Evolutionary conservation across 2,888 invertebrate species (phyloP), one percentile per base, ranked within the genome.

Genomic region (Apomyelois bistriatella): DNA sequence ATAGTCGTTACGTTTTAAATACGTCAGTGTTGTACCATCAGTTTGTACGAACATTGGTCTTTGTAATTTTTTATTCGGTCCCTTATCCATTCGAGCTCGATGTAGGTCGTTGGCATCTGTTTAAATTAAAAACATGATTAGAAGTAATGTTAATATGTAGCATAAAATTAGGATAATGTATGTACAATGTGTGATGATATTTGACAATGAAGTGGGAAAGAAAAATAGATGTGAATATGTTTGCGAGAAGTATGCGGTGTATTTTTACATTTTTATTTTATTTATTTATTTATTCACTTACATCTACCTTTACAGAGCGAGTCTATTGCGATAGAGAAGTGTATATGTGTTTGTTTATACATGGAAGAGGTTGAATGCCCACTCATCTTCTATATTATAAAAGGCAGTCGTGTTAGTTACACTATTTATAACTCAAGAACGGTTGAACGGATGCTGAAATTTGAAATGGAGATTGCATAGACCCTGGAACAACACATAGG

Each of bases 91-190:
- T 62, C 54, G 85, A 87, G 87, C 87, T 82, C 84, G 88, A 78
- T 80, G 85, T 83, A 74, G 82, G 63, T 76, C 86, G 82, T 75
- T 84, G 86, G 82, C 88, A 89, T 88, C 89, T 90, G 89, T 85
- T 70, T 58, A 69, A 68, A 70, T 66, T 32, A 32, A 67, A 79
- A 79, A 79, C 77, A 70, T 72, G 60, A 70, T 66, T 73, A 70
- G 55, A 55, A 38, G 8, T 49, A 38, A 38, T 28, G 13, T 50
- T 50, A 47, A 47, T 47, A 32, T 5, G 13, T 35, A 47, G 47
- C 47, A 32, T 32, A 32, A n/a, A 16, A 41, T 16, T n/a, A 22
- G 17, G 22, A 22, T 22, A n/a, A 40, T 28, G 9, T 40, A 43
- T 43, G 28, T 43, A 43, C 42, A 43, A n/a, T 43, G 16, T 37